Evolutionary conservation across 2,888 invertebrate genomes (phyloP).

Genomic region (Lysandra bellargus): DNA sequence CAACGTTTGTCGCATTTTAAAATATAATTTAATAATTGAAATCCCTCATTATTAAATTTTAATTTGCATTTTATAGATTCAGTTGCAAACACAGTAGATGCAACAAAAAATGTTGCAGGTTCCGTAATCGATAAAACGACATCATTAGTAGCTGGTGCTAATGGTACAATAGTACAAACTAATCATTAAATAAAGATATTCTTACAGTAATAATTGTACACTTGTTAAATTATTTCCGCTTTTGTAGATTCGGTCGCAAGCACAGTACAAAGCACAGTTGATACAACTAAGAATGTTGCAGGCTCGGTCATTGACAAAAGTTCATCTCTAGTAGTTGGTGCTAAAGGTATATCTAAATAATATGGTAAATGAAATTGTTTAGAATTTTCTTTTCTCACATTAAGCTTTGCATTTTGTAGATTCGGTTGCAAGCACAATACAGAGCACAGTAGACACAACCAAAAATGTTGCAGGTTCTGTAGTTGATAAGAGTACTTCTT

Average conservation of each 20-base stretch:
- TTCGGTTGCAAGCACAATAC: slow-evolving; percentile 51
- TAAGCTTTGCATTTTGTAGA: slow-evolving; percentile 44
- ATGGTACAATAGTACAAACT: slow-evolving; percentile 47
- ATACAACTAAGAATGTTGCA: slow-evolving; percentile 55
- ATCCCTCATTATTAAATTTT: slow-evolving; percentile 38
- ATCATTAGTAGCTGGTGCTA: slow-evolving; percentile 49
- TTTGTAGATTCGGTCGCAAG: slow-evolving; percentile 36
- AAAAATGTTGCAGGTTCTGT: slow-evolving; percentile 56
- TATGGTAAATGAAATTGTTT: background rate
- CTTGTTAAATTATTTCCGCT: no score
- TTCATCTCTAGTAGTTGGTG: slow-evolving; percentile 43
- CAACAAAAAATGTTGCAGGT: slow-evolving; percentile 69
- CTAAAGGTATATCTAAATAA: slow-evolving; percentile 41
- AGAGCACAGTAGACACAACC: slow-evolving; percentile 57
- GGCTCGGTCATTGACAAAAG: slow-evolving; percentile 54
- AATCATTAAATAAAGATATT: no score
- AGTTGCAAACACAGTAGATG: slow-evolving; percentile 55
- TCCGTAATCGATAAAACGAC: slow-evolving; percentile 65
- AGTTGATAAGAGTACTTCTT: slow-evolving; percentile 51
- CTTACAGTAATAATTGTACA: no score
- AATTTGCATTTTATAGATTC: slow-evolving; percentile 50
- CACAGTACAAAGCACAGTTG: slow-evolving; percentile 51
- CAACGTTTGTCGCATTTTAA: background rate
- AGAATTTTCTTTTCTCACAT: background rate
- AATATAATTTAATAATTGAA: no score